phyloP scores from a whole-genome alignment of 1,140 invertebrate genomes.

The Drosophila gunungcola region DNA sequence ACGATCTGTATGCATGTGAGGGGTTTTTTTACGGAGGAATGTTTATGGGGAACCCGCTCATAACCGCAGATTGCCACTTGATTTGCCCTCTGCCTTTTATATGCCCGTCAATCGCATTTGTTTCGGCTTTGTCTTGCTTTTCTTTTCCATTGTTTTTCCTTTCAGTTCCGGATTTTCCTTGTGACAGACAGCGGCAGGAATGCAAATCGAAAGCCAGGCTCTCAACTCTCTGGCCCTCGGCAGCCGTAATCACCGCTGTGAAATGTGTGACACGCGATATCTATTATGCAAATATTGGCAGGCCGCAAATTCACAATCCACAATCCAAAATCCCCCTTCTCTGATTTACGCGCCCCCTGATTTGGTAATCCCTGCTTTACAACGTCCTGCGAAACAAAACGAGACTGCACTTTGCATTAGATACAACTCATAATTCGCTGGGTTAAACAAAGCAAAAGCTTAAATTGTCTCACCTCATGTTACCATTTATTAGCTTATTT shows the following conservation, averaged over 20 bases:
- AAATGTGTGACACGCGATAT: slow-evolving; percentile 72
- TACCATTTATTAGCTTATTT: not conserved
- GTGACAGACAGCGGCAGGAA: slow-evolving; percentile 26
- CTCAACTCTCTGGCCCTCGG: not conserved
- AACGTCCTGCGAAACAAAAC: not conserved
- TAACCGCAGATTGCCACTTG: slow-evolving; percentile 70
- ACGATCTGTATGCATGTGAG: slow-evolving; percentile 44
- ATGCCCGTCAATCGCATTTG: slow-evolving; percentile 43
- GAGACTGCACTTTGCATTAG: not conserved
- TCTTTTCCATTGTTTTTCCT: slow-evolving; percentile 1
- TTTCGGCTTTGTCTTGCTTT: slow-evolving; percentile 30
- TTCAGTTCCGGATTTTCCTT: slow-evolving; percentile 21
- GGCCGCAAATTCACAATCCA: slow-evolving; percentile 63
- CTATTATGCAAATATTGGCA: slow-evolving; percentile 81
- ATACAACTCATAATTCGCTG: not conserved
- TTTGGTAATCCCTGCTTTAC: slow-evolving; percentile 10
- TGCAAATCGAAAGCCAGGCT: slow-evolving; percentile 15
- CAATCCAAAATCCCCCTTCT: slow-evolving; percentile 47
- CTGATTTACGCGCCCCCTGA: not conserved
- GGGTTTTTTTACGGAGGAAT: not conserved
- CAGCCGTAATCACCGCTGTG: slow-evolving; percentile 31
- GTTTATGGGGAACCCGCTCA: slow-evolving; percentile 53
- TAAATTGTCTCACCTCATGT: not conserved
- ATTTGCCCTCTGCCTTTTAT: slow-evolving; percentile 51
- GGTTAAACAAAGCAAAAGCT: too few relatives aligned